phyloP scores from a whole-genome alignment of 2,797 vertebrate genomes.

The Lagocephalus sceleratus region DNA sequence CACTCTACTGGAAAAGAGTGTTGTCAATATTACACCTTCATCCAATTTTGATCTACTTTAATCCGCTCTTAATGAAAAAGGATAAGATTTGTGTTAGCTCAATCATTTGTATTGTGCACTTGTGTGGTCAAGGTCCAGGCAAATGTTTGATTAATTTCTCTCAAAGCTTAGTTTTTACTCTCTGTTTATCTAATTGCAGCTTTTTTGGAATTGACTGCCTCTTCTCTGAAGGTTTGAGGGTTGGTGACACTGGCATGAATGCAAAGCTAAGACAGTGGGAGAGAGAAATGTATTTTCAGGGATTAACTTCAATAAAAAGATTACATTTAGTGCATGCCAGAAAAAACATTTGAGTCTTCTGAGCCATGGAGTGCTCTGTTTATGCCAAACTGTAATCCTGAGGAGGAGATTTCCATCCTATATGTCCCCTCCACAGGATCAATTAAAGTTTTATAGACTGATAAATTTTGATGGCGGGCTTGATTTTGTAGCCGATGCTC shows the following conservation, averaged over 20 bases:
- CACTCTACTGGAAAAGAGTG: too few relatives aligned
- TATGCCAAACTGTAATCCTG: slow-evolving; percentile 54
- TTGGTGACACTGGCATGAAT: slow-evolving; percentile 51
- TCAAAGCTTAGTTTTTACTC: slow-evolving; percentile 47
- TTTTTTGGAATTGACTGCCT: slow-evolving; percentile 54
- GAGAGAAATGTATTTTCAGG: slow-evolving; percentile 49
- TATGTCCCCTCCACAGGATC: slow-evolving; percentile 39
- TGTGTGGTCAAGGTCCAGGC: slow-evolving; percentile 38
- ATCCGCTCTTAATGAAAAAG: background rate
- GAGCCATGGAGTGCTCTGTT: slow-evolving; percentile 43
- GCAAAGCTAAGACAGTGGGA: slow-evolving; percentile 46
- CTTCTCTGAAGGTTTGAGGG: slow-evolving; percentile 58
- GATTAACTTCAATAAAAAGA: slow-evolving; percentile 59
- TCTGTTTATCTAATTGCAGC: slow-evolving; percentile 56
- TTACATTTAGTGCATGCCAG: slow-evolving; percentile 58
- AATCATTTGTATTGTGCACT: slow-evolving; percentile 34
- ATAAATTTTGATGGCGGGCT: too few relatives aligned
- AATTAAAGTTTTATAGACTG: slow-evolving; percentile 10
- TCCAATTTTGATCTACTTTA: background rate
- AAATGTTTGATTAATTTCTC: slow-evolving; percentile 52
- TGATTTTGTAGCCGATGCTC: too few relatives aligned
- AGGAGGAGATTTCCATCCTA: slow-evolving; percentile 8
- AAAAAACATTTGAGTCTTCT: slow-evolving; percentile 51
- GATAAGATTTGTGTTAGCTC: slow-evolving; percentile 15
- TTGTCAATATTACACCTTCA: too few relatives aligned